Evolutionary conservation across 2,888 invertebrate genomes (phyloP).

Genomic region (Bugula neritina): DNA sequence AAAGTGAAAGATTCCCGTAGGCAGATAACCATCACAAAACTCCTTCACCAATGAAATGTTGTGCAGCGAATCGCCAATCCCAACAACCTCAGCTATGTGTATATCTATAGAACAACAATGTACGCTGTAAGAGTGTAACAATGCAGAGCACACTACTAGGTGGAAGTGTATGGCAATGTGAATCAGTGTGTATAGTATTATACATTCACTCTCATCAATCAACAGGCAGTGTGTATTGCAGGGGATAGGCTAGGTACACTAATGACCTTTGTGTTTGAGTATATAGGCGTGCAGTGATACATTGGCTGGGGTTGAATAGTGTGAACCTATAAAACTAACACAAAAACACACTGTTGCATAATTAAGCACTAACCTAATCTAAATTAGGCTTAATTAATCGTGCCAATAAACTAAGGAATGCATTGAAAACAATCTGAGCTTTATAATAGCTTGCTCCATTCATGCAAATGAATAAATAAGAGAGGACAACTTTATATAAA

Average conservation of each 20-base stretch:
- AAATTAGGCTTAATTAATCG: background rate
- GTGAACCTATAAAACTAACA: background rate
- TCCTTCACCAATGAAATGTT: constrained; percentile 81
- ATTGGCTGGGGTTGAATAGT: background rate
- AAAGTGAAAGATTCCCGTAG: constrained; percentile 84
- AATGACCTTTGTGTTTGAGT: background rate
- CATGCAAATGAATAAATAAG: background rate
- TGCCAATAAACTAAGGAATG: background rate
- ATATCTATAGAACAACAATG: constrained; percentile 47
- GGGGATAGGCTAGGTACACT: background rate
- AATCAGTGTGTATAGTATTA: no score
- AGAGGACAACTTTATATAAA: no score
- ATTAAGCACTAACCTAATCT: background rate
- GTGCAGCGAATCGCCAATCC: constrained; percentile 81
- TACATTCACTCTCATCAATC: no score
- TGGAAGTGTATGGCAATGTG: no score
- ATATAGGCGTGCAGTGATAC: background rate
- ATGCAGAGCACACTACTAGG: no score
- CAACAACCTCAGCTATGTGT: constrained; percentile 61
- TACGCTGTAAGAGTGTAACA: no score
- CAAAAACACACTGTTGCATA: background rate
- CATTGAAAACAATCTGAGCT: background rate
- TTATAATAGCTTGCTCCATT: background rate
- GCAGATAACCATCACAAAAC: constrained; percentile 78
- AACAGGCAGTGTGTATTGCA: no score